Conservation (phyloP, 2,797 vertebrate genomes). For the Eutrigla gurnardus region DNA sequence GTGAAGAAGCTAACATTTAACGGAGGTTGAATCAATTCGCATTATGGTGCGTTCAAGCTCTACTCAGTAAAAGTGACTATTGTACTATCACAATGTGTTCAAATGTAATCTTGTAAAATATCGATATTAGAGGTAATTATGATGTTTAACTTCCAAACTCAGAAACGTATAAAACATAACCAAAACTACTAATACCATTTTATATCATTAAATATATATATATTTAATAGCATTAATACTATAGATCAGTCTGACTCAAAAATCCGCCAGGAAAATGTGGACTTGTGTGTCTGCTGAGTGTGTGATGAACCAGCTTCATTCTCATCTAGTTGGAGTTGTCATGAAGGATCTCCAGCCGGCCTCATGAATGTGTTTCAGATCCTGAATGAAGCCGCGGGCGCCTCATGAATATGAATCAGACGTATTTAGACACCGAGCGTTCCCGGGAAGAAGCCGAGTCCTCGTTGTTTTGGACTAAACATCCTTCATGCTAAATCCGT, state of each 20-base stretch:
- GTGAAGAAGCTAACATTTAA: too few species aligned
- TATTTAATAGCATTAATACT: too few species aligned
- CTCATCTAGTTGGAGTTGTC: too few species aligned
- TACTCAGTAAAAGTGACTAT: too few species aligned
- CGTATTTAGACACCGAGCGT: conserved; percentile 59
- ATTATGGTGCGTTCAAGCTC: too few species aligned
- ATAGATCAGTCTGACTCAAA: too few species aligned
- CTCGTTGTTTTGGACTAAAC: conserved; percentile 55
- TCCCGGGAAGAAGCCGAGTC: conserved; percentile 47
- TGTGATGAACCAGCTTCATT: too few species aligned
- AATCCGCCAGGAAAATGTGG: too few species aligned
- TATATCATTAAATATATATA: background rate
- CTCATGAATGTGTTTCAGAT: conserved; percentile 12
- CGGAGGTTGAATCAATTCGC: too few species aligned
- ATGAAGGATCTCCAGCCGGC: background rate
- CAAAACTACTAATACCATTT: background rate
- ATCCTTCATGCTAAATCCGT: conserved; percentile 63
- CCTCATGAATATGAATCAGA: conserved; percentile 72
- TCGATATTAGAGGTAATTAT: background rate
- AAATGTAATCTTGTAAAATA: background rate
- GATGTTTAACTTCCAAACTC: background rate
- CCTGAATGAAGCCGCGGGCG: conserved; percentile 47
- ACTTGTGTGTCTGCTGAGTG: too few species aligned
- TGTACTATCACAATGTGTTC: too few species aligned
- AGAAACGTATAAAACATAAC: background rate